Base-by-base conservation (phyloP, 2,888 invertebrate genomes). In the Protonemura montana region DNA sequence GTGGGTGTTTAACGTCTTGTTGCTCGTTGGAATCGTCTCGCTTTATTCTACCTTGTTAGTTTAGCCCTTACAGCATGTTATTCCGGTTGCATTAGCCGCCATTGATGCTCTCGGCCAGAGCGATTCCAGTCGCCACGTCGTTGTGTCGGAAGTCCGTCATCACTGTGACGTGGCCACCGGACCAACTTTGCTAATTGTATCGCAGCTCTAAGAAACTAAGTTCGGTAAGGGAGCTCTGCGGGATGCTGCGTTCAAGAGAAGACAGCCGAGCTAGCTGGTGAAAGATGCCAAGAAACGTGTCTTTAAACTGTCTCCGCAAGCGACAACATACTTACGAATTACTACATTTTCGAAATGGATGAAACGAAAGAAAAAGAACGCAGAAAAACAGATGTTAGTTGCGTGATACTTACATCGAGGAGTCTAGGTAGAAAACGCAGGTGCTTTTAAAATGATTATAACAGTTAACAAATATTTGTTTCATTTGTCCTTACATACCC, bases 141-240 rank as follows among this genome's bases (percentile, higher is more conserved):
- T n/a, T n/a, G n/a, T 16, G 77, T 77, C 76, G 86, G 86, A 86
- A 86, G 86, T 86, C 29, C 86, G 85, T 86, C 86, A 86, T 86
- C 80, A 76, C 80, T 76, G 86, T 85, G 86, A 85, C 85, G 85
- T 85, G 83, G 82, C 76, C 86, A 42, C 85, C 59, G 28, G 86
- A 80, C 85, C 86, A 85, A 85, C 42, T 86, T 78, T 77, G 41
- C 86, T 86, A 86, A 86, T 86, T 86, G 86, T 85, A 85, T 85
- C 86, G 29, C 76, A n/a, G n/a, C 76, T 35, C 83, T 21, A 59
- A 59, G 21, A 21, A 59, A 59, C 59, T 59, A 59, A 59, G 16
- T 59, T 59, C 13, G 21, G 35, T 35, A 35, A 35, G 5, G 35
- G n/a, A n/a, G n/a, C n/a, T n/a, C n/a, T n/a, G 5, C 35, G 35